A percentile compares a stretch with the other conserved stretches of the same genome.
Evolutionary conservation across 2,797 vertebrate genomes (phyloP).

Genomic region (Pantherophis alleghaniensis): DNA sequence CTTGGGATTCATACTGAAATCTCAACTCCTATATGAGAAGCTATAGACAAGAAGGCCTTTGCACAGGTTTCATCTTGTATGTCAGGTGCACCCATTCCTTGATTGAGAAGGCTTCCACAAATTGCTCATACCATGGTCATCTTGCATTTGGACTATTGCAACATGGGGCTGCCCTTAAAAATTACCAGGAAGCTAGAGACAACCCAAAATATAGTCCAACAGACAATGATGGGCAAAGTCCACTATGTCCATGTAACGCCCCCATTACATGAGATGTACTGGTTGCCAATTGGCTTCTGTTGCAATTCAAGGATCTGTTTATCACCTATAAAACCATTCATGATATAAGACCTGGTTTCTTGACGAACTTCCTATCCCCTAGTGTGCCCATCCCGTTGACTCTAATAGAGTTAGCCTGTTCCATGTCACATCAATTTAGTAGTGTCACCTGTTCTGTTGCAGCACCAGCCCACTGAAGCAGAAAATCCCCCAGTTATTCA

Average conservation of each 20-base stretch:
- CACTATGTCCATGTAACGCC: neutral
- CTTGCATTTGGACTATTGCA: neutral
- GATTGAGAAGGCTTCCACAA: neutral
- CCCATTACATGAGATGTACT: neutral
- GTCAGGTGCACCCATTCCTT: neutral
- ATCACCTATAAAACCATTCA: neutral
- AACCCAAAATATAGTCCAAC: neutral
- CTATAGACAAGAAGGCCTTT: neutral
- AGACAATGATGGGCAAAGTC: neutral
- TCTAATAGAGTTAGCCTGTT: neutral
- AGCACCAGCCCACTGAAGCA: neutral
- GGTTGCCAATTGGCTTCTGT: neutral
- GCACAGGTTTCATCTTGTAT: neutral
- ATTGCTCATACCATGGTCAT: neutral
- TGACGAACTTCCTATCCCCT: neutral
- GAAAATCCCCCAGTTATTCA: neutral
- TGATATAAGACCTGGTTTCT: neutral
- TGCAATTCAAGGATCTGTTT: neutral
- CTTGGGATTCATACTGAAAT: neutral
- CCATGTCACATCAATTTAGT: neutral
- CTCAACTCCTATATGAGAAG: neutral
- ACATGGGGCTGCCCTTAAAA: neutral
- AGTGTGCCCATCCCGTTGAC: neutral
- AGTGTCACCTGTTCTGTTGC: neutral
- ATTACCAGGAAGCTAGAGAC: neutral